A percentile compares a stretch with the other conserved stretches of the same genome.
Evolutionary conservation across 1,140 invertebrate species (phyloP).

Genomic region (Drosophila suzukii): DNA sequence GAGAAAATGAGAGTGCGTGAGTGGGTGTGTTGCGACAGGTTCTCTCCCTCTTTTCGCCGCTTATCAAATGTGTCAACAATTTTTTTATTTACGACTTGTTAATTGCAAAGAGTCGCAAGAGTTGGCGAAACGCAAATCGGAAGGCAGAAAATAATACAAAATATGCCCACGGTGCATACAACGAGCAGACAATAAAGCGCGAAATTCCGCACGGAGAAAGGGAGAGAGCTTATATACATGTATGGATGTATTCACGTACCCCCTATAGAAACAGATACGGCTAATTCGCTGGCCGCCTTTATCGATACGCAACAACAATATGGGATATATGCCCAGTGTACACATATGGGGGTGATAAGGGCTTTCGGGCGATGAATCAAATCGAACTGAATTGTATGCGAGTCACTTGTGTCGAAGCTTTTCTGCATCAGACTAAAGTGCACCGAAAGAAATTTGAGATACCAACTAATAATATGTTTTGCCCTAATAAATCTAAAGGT

Average conservation of each 20-base stretch:
- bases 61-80: slow-evolving; percentile 74
- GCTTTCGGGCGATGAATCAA: slow-evolving; percentile 27
- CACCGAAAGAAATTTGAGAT: slow-evolving; percentile 2
- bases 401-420: slow-evolving; percentile 67
- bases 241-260: slow-evolving; percentile 1
- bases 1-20: slow-evolving; percentile 5
- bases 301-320: slow-evolving; percentile 56
- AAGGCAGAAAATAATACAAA: slow-evolving; percentile 44
- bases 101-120: slow-evolving; percentile 73
- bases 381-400: slow-evolving; percentile 50
- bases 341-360: neutral
- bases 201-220: slow-evolving; percentile 60
- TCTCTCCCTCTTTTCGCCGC: slow-evolving; percentile 29
- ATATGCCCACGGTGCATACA: slow-evolving; percentile 37
- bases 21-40: neutral
- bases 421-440: slow-evolving; percentile 13
- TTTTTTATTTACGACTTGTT: slow-evolving; percentile 76
- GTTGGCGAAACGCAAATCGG: slow-evolving; percentile 71
- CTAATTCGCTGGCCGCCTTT: slow-evolving; percentile 60
- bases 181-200: slow-evolving; percentile 70
- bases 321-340: slow-evolving; percentile 1
- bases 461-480: no score
- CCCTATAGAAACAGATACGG: slow-evolving; percentile 59
- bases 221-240: slow-evolving; percentile 18
- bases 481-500: no score